These are phyloP conservation scores for Mamestra brassicae DNA, from an alignment of 2,888 invertebrate genomes.

Conservation along the genomic window DNA sequence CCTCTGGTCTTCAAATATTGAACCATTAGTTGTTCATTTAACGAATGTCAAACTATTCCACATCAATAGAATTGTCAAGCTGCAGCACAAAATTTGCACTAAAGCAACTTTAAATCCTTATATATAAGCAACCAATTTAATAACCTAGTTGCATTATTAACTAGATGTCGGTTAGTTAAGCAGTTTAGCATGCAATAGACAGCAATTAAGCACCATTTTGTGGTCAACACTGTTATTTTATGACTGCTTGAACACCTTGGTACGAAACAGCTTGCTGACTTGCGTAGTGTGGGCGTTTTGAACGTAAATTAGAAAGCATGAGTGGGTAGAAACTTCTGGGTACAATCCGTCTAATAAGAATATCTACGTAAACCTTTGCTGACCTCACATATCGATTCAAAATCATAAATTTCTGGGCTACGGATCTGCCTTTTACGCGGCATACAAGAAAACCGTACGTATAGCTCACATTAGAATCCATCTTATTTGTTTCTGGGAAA, in stretches of 20 bases:
- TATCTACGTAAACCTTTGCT: neutral
- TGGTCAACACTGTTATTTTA: neutral
- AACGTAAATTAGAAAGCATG: no score
- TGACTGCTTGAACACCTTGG: slow-evolving; percentile 11
- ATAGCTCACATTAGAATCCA: neutral
- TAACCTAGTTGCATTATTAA: slow-evolving; percentile 21
- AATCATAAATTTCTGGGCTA: neutral
- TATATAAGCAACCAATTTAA: neutral
- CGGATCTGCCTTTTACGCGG: neutral
- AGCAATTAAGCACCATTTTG: slow-evolving; percentile 14
- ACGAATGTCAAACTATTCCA: neutral
- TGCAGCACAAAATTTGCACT: neutral
- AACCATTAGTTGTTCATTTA: neutral
- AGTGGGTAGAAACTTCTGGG: no score
- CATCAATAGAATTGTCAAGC: neutral
- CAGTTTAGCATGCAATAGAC: neutral
- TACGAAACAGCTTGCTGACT: neutral
- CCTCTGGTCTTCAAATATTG: no score
- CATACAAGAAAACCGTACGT: neutral
- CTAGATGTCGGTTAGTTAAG: neutral
- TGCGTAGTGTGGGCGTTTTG: no score
- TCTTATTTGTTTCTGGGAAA: slow-evolving; percentile 1
- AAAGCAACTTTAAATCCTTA: neutral
- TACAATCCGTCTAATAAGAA: neutral
- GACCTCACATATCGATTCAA: neutral